Percentiles rank a stretch among this genome's conserved stretches.
These are phyloP conservation scores for Ptiloglossa arizonensis DNA, from an alignment of 1,140 invertebrate species.

Conservation along the genomic window DNA sequence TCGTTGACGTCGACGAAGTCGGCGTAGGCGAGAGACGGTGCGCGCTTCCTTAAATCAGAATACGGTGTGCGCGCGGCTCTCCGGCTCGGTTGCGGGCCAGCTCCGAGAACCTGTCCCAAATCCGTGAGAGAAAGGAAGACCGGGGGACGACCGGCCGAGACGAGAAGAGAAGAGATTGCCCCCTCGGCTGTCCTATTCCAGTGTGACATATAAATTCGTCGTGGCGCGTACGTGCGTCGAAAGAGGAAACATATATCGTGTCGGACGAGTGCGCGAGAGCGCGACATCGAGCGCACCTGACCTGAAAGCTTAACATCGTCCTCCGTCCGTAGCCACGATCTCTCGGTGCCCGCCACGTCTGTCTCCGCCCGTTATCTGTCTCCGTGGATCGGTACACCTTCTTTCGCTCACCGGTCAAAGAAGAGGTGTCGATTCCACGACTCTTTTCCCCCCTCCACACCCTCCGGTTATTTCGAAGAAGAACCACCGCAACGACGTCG, in stretches of 20 bases:
- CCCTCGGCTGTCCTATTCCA: constrained; percentile 62
- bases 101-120: constrained; percentile 70
- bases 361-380: constrained; percentile 58
- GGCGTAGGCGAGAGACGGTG: constrained; percentile 48
- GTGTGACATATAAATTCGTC: constrained; percentile 74
- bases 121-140: constrained; percentile 54
- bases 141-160: constrained; percentile 7
- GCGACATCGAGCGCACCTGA: constrained; percentile 72
- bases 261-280: constrained; percentile 60
- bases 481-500: neutral
- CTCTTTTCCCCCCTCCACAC: constrained; percentile 20
- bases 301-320: constrained; percentile 70
- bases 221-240: constrained; percentile 70
- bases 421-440: constrained; percentile 62
- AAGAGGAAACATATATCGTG: constrained; percentile 72
- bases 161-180: constrained; percentile 55
- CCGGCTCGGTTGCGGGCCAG: constrained; percentile 28
- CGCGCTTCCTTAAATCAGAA: constrained; percentile 67
- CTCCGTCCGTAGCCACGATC: constrained; percentile 29
- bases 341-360: constrained; percentile 48
- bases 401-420: constrained; percentile 52
- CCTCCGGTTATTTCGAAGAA: neutral
- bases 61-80: constrained; percentile 28
- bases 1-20: constrained; percentile 48
- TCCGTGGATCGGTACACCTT: constrained; percentile 64